A percentile compares a stretch with the other conserved stretches of the same genome.
Evolutionary conservation across 2,888 invertebrate genomes (phyloP).

Genomic region (Bursaphelenchus okinawaensis): DNA sequence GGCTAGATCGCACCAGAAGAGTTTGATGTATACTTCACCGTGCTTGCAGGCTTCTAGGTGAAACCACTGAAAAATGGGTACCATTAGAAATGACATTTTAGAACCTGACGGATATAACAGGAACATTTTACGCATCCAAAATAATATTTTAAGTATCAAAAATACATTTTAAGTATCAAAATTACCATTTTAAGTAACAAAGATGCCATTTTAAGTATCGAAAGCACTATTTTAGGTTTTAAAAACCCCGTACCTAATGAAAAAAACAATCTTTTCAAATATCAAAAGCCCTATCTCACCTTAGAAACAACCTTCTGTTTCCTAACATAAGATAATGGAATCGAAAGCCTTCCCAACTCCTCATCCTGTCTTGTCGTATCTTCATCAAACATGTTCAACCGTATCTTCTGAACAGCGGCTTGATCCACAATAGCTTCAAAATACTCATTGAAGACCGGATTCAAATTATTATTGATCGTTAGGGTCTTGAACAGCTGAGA

Average conservation of each 20-base stretch:
- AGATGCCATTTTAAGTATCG: no score
- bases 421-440: conserved; percentile 68
- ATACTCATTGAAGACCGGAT: conserved; percentile 94
- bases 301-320: conserved; percentile 69
- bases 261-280: no score
- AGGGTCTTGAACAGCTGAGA: conserved; percentile 87
- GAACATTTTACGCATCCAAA: no score
- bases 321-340: conserved; percentile 64
- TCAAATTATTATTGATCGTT: conserved; percentile 83
- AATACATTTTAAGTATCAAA: no score
- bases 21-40: conserved; percentile 81
- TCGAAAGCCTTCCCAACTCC: conserved; percentile 79
- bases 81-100: neutral
- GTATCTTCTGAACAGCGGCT: conserved; percentile 48
- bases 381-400: conserved; percentile 79
- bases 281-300: conserved; percentile 17
- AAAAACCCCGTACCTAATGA: no score
- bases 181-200: no score
- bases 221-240: no score
- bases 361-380: conserved; percentile 86
- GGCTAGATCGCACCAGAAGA: conserved; percentile 81
- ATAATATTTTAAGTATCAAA: no score
- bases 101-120: conserved; percentile 3
- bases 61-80: conserved; percentile 71
- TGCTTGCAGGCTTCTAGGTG: conserved; percentile 89